Evolutionary conservation across 2,113 vertebrate genomes (phyloP).

Genomic region (Megalops atlanticus): DNA sequence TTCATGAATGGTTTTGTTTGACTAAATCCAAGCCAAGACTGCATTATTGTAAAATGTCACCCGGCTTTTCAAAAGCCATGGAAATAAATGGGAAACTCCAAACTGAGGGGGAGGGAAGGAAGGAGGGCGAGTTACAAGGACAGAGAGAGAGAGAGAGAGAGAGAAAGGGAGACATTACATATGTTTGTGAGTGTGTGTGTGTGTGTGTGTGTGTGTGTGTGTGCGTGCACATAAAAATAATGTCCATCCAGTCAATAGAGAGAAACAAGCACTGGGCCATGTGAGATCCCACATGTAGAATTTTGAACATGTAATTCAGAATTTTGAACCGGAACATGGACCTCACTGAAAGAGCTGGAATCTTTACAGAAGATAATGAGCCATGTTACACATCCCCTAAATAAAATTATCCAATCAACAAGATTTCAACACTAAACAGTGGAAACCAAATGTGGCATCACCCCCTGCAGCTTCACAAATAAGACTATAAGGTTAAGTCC

Average conservation of each 20-base stretch:
- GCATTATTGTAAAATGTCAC: constrained; percentile 71
- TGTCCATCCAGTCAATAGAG: background rate
- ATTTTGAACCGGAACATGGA: background rate
- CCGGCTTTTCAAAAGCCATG: constrained; percentile 65
- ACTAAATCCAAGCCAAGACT: constrained; percentile 57
- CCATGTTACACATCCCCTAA: background rate
- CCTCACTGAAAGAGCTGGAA: background rate
- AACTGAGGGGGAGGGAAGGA: no score
- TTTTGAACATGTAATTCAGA: background rate
- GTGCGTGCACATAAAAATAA: background rate
- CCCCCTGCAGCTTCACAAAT: background rate
- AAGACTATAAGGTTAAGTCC: background rate
- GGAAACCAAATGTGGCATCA: background rate
- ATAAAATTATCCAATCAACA: background rate
- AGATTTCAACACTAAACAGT: background rate
- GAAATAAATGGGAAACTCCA: constrained; percentile 45
- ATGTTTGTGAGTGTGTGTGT: constrained; percentile 17
- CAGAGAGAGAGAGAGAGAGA: constrained; percentile 31
- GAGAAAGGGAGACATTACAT: constrained; percentile 16
- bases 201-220: constrained; percentile 26
- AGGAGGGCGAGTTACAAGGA: no score
- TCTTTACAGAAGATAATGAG: background rate
- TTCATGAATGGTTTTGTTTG: constrained; percentile 67
- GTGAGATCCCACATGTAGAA: background rate
- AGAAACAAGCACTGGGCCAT: background rate